phyloP scores from a whole-genome alignment of 1,140 invertebrate species.

The Drosophila lacertosa region DNA sequence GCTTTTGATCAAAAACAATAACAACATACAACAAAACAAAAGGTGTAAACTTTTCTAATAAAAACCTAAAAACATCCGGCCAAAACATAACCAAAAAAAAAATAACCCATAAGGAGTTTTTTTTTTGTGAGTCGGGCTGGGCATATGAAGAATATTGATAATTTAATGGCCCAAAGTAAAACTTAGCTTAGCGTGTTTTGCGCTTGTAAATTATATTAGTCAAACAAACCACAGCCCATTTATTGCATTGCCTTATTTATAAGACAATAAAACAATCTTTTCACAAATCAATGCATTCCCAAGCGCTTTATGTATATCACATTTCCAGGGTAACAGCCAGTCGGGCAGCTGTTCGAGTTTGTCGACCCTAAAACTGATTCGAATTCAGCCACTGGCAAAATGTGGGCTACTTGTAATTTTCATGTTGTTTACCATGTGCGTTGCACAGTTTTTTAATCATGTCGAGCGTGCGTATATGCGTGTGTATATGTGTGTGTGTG shows the following conservation, averaged over 20 bases:
- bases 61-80: slow-evolving; percentile 38
- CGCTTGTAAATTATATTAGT: too few relatives aligned
- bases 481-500: slow-evolving; percentile 3
- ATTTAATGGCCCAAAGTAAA: too few relatives aligned
- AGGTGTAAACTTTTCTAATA: slow-evolving; percentile 62
- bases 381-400: slow-evolving; percentile 11
- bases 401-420: slow-evolving; percentile 63
- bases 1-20: slow-evolving; percentile 21
- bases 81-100: background rate
- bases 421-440: slow-evolving; percentile 46
- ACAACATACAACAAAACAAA: background rate
- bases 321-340: background rate
- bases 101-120: too few relatives aligned
- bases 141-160: too few relatives aligned
- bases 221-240: too few relatives aligned
- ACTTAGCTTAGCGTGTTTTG: too few relatives aligned
- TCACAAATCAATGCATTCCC: too few relatives aligned
- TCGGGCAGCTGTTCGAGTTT: background rate
- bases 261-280: too few relatives aligned
- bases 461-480: slow-evolving; percentile 43
- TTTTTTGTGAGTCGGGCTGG: too few relatives aligned
- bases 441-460: slow-evolving; percentile 54
- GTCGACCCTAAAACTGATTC: background rate
- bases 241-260: too few relatives aligned
- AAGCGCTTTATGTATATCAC: too few relatives aligned